Conservation (phyloP, 2,888 invertebrate genomes). For the Cheilosia impressa region DNA sequence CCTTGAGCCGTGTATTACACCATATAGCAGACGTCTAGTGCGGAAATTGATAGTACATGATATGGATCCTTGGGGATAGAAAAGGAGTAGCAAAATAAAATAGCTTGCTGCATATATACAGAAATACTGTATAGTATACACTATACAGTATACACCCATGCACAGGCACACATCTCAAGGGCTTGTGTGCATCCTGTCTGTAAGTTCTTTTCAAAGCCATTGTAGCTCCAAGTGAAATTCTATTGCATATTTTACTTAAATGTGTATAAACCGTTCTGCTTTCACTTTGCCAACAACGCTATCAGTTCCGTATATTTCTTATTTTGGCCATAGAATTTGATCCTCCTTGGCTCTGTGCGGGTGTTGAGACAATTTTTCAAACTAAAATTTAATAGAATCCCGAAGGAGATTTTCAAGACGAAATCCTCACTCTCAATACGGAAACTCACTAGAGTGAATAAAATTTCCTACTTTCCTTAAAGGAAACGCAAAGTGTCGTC, state of each 20-base stretch:
- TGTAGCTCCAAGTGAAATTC: constrained; percentile 64
- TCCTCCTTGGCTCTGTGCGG: constrained; percentile 11
- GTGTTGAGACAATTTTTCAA: constrained; percentile 19
- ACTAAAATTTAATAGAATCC: constrained; percentile 62
- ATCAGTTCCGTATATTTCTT: constrained; percentile 36
- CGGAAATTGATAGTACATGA: constrained; percentile 66
- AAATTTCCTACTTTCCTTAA: constrained; percentile 16
- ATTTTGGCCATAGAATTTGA: not conserved
- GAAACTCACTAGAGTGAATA: constrained; percentile 37
- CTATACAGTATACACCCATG: not conserved
- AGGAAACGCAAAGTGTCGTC: not conserved
- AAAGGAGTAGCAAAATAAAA: constrained; percentile 15
- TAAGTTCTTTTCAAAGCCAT: constrained; percentile 49
- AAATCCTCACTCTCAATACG: constrained; percentile 16
- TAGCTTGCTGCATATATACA: constrained; percentile 18
- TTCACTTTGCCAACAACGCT: constrained; percentile 48
- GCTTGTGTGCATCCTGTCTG: constrained; percentile 1
- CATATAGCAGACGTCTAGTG: constrained; percentile 63
- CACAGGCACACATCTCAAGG: not conserved
- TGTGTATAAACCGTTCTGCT: constrained; percentile 54
- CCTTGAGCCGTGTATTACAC: constrained; percentile 63
- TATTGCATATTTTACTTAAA: constrained; percentile 52
- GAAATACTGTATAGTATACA: not conserved
- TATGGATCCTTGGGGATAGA: constrained; percentile 55
- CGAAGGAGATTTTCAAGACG: constrained; percentile 41